Conservation (phyloP, 2,888 invertebrate genomes). For the Lycaena phlaeas region DNA sequence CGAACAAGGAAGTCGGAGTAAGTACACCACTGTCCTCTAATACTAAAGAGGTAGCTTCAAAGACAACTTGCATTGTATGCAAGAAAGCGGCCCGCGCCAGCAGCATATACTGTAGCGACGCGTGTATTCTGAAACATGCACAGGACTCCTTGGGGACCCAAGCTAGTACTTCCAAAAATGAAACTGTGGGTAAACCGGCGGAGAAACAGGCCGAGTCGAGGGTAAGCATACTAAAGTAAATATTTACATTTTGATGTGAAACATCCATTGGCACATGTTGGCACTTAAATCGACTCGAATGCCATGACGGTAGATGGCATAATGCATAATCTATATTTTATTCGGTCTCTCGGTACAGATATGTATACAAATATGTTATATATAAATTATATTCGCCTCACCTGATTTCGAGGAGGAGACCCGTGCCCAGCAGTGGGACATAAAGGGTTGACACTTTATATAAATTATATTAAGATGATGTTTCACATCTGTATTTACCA, state of each 20-base stretch:
- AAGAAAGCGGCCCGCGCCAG: constrained; percentile 83
- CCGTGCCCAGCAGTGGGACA: too few relatives aligned
- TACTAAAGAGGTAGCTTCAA: constrained; percentile 31
- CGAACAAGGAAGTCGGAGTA: constrained; percentile 14
- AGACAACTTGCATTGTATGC: constrained; percentile 81
- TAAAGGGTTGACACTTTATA: too few relatives aligned
- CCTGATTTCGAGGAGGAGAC: too few relatives aligned
- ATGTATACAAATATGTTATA: too few relatives aligned
- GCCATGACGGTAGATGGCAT: too few relatives aligned
- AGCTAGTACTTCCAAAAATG: constrained; percentile 30
- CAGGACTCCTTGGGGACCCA: constrained; percentile 73
- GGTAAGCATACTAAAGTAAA: constrained; percentile 31
- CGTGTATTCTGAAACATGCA: constrained; percentile 89
- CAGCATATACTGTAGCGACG: constrained; percentile 91
- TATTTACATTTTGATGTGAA: constrained; percentile 10
- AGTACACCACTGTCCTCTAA: constrained; percentile 20
- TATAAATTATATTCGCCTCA: too few relatives aligned
- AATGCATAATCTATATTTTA: too few relatives aligned
- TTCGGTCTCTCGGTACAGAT: too few relatives aligned
- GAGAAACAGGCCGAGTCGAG: constrained; percentile 52
- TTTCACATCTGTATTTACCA: too few relatives aligned
- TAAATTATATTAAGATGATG: too few relatives aligned
- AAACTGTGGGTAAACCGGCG: constrained; percentile 26
- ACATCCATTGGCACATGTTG: too few relatives aligned
- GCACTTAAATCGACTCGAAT: too few relatives aligned